phyloP scores from a whole-genome alignment of 2,888 invertebrate species.

The Limnephilus auricula region DNA sequence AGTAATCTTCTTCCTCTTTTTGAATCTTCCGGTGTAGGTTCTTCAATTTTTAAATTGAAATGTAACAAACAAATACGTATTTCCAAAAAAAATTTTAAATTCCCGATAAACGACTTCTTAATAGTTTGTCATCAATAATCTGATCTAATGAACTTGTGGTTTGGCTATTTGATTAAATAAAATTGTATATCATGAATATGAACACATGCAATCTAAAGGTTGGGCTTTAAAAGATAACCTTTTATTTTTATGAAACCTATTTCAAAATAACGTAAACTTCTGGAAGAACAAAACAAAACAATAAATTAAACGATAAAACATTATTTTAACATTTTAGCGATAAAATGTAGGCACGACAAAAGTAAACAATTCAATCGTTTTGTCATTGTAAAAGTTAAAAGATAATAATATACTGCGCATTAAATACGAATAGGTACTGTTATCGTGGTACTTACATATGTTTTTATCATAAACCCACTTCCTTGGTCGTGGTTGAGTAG shows the following conservation, averaged over 20 bases:
- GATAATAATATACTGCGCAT: not conserved
- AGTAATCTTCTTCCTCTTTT: too few species aligned
- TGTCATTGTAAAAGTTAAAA: not conserved
- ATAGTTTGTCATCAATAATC: too few species aligned
- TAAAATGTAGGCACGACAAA: not conserved
- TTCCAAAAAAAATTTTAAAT: too few species aligned
- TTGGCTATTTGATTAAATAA: too few species aligned
- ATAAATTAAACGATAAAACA: not conserved
- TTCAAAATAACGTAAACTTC: not conserved
- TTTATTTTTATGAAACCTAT: not conserved
- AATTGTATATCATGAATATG: too few species aligned
- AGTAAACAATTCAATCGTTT: not conserved
- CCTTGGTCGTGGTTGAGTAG: slow-evolving; percentile 10
- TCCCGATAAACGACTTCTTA: too few species aligned
- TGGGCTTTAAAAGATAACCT: too few species aligned
- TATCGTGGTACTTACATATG: not conserved
- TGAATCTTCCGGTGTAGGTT: too few species aligned
- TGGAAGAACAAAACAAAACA: not conserved
- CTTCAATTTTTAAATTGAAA: too few species aligned
- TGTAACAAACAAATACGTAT: too few species aligned
- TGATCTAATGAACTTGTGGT: too few species aligned
- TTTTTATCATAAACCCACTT: slow-evolving; percentile 4
- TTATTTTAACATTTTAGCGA: not conserved
- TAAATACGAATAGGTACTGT: not conserved
- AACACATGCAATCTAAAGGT: too few species aligned